Base-by-base conservation (phyloP, 1,140 invertebrate genomes). In the Diachasma alloeum region DNA sequence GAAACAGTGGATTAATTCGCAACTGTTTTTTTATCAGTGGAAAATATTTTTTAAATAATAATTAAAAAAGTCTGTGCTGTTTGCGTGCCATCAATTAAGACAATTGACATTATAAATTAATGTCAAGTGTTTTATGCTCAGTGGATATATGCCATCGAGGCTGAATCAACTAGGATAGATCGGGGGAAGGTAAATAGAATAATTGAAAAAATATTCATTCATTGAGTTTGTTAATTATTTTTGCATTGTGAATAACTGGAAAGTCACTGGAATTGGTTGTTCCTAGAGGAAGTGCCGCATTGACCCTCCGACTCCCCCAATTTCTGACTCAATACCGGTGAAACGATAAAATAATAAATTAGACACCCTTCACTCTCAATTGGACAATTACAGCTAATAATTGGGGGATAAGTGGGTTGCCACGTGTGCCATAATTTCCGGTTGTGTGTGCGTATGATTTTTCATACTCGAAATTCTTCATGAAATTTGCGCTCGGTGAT, bases 121-220 rank as follows among this genome's bases (percentile, higher is more conserved):
- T 68, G 66, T 68, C 66, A 68, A 68, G 66, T 68, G 66, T 68
- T 68, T 68, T 39, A 39, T 68, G 36, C 0, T 9, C 31, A 68
- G 26, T 68, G 59, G 66, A 68, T 63, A 63, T 63, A 19, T 11
- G 44, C 48, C 1, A 63, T 63, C 59, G 59, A 63, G 59, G 59
- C 59, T 63, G 24, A 26, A 63, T 63, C 59, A 63, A 63, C 59
- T 63, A 63, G 59, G 11, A 24, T 15, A 63, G 15, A 63, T 63
- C 59, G 15, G 8, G 24, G 11, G 6, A 31, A 63, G 59, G 59
- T 63, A 63, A 63, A 63, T 63, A 26, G 0, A 63, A 26, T 19
- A 9, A 63, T 63, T 26, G 22, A 63, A 13, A 63, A 24, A 24
- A 19, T 19, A 26, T 26, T 19, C 22, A 56, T 56, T 56, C 15